Percentiles rank a stretch among this genome's conserved stretches.
Conservation (phyloP, 2,888 invertebrate species). For the Dryobota labecula region DNA sequence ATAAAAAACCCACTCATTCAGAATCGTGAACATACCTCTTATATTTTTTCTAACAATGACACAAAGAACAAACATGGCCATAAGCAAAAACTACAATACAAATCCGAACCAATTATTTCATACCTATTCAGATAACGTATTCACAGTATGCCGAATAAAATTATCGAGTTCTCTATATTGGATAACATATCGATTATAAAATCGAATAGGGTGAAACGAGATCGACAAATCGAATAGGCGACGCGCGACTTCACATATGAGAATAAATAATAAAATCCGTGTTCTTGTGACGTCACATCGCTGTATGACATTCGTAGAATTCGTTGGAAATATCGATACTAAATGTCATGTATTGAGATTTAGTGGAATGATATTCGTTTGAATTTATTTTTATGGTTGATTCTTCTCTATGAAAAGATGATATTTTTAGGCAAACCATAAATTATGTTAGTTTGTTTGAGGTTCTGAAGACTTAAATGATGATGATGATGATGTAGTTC, state of each 20-base stretch:
- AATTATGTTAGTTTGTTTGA: background rate
- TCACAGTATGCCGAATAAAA: slow-evolving; percentile 46
- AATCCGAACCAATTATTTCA: slow-evolving; percentile 53
- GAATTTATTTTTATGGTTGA: background rate
- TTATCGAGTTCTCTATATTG: slow-evolving; percentile 31
- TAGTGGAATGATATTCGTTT: slow-evolving; percentile 6
- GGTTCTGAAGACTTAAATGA: background rate
- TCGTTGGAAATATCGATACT: slow-evolving; percentile 35
- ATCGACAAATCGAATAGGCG: slow-evolving; percentile 51
- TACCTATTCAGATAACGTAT: slow-evolving; percentile 53
- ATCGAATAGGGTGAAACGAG: slow-evolving; percentile 38
- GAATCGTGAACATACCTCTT: background rate
- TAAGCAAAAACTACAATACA: slow-evolving; percentile 56
- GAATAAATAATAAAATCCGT: slow-evolving; percentile 48
- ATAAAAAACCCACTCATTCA: background rate
- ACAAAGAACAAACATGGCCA: slow-evolving; percentile 39
- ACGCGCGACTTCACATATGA: slow-evolving; percentile 37
- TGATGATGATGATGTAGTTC: too few relatives aligned
- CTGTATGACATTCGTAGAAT: slow-evolving; percentile 42
- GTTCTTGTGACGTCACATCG: slow-evolving; percentile 47
- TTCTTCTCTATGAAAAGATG: background rate
- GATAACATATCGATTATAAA: slow-evolving; percentile 53
- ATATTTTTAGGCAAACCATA: background rate
- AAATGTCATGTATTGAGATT: slow-evolving; percentile 28
- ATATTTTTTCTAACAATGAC: background rate